A percentile compares a stretch with the other conserved stretches of the same genome.
phyloP scores from a whole-genome alignment of 2,888 invertebrate genomes.

The Thysanoteuthis rhombus region DNA sequence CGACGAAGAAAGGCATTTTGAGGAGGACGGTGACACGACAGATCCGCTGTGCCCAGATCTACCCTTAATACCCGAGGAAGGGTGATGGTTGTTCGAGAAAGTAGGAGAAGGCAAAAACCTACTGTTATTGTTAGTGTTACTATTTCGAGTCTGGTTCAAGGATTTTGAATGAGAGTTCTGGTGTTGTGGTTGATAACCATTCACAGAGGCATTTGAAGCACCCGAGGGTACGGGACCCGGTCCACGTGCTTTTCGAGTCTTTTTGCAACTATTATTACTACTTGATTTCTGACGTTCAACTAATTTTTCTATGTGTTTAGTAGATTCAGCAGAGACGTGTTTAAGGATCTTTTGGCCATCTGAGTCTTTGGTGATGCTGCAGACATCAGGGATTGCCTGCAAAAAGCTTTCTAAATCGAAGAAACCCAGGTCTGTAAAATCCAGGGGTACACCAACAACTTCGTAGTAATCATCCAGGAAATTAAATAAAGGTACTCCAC shows the following conservation, averaged over 20 bases:
- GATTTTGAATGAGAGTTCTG: neutral
- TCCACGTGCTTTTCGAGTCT: neutral
- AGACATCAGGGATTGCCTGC: conserved; percentile 52
- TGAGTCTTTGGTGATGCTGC: conserved; percentile 41
- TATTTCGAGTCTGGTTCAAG: neutral
- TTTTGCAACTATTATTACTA: conserved; percentile 39
- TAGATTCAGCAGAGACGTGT: conserved; percentile 49
- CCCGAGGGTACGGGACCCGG: too few species aligned
- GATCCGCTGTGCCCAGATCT: neutral
- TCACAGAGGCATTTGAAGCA: neutral
- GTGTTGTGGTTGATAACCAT: neutral
- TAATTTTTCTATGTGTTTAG: conserved; percentile 54
- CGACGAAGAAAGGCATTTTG: neutral
- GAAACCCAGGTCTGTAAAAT: conserved; percentile 51
- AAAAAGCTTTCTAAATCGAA: conserved; percentile 47
- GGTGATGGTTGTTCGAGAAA: neutral
- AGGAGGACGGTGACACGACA: neutral
- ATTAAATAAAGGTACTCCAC: conserved; percentile 51
- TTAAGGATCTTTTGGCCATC: conserved; percentile 48
- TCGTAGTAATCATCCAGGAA: conserved; percentile 49
- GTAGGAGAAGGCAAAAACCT: neutral
- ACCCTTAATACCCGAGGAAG: too few species aligned
- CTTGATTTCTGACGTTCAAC: conserved; percentile 53
- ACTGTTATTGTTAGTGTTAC: neutral
- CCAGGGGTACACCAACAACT: conserved; percentile 49